phyloP scores from a whole-genome alignment of 1,140 invertebrate genomes.

The Pemphigus obesinymphae region DNA sequence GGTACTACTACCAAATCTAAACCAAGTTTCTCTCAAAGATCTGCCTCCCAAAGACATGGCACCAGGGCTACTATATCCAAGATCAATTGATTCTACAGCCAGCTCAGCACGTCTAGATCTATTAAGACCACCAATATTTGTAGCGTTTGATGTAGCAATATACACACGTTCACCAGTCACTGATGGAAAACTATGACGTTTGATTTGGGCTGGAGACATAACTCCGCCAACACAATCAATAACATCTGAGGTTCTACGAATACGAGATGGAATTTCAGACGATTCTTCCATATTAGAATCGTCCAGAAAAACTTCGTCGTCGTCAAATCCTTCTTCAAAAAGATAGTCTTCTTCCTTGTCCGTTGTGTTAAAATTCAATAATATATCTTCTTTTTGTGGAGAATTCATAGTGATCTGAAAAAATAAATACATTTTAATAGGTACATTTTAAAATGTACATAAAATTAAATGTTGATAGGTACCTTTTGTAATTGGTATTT shows the following conservation, averaged over 20 bases:
- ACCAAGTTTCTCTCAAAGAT: conserved; percentile 3
- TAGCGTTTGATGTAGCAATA: conserved; percentile 6
- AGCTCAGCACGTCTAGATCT: conserved; percentile 7
- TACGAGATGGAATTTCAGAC: conserved; percentile 6
- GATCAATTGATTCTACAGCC: background rate
- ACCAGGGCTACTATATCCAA: conserved; percentile 31
- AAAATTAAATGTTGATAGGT: no score
- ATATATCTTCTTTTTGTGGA: background rate
- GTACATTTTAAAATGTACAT: no score
- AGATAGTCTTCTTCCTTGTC: conserved; percentile 1
- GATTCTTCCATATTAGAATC: conserved; percentile 40
- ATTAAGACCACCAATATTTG: background rate
- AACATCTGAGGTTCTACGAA: conserved; percentile 46
- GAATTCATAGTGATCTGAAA: conserved; percentile 17
- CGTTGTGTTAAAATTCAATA: background rate
- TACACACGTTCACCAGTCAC: background rate
- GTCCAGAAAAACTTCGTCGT: conserved; percentile 45
- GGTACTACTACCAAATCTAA: background rate
- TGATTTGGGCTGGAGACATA: background rate
- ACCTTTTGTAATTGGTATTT: no score
- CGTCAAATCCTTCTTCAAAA: conserved; percentile 15
- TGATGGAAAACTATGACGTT: conserved; percentile 34
- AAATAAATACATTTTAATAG: no score
- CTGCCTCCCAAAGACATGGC: background rate
- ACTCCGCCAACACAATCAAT: conserved; percentile 46